Conservation (phyloP, 2,797 vertebrate species). For the Myotis pilosus region DNA sequence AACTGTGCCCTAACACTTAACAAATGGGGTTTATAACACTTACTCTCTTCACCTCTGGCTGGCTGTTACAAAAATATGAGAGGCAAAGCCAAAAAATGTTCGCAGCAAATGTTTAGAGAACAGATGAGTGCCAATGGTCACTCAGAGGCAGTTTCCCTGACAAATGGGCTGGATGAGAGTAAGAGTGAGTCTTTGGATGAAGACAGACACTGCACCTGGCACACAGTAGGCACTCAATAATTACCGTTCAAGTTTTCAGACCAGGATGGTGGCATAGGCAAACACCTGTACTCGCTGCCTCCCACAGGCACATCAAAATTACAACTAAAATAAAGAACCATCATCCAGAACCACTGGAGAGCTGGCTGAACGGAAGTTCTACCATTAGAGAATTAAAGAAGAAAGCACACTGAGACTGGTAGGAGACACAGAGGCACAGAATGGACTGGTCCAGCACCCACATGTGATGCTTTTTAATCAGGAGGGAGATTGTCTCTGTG, state of each 20-base stretch:
- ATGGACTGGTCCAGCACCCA: too few relatives aligned
- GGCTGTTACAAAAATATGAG: background rate
- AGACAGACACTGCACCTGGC: background rate
- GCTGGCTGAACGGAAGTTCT: too few relatives aligned
- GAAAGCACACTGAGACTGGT: too few relatives aligned
- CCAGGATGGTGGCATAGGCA: too few relatives aligned
- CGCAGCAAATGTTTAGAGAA: background rate
- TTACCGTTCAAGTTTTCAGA: background rate
- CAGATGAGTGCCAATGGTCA: background rate
- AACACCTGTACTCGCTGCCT: too few relatives aligned
- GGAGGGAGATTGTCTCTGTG: too few relatives aligned
- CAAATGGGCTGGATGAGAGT: background rate
- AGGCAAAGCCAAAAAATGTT: background rate
- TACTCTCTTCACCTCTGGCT: background rate
- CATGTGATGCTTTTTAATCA: too few relatives aligned
- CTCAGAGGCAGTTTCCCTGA: background rate
- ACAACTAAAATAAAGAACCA: too few relatives aligned
- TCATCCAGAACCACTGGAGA: too few relatives aligned
- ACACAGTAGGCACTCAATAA: background rate
- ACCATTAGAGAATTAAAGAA: too few relatives aligned
- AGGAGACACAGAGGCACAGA: too few relatives aligned
- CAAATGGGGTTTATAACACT: background rate
- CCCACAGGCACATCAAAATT: too few relatives aligned
- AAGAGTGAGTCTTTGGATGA: background rate
- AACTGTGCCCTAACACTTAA: background rate